These are phyloP conservation scores for Cephalotes varians DNA, from an alignment of 2,888 invertebrate species.

Conservation along the genomic window DNA sequence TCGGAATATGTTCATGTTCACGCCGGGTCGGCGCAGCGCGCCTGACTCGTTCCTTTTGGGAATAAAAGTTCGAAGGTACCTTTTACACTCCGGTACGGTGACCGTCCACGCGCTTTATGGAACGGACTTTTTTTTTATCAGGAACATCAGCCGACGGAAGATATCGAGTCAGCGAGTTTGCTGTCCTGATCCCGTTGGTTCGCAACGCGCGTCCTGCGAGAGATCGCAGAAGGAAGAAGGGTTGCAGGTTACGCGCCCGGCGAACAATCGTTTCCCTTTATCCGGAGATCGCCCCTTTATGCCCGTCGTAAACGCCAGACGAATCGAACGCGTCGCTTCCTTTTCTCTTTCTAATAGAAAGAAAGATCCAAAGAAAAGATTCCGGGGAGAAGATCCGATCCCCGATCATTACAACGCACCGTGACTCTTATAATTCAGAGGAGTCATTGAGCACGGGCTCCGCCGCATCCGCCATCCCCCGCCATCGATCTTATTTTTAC, in stretches of 20 bases:
- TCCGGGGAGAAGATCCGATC: constrained; percentile 18
- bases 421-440: constrained; percentile 43
- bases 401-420: constrained; percentile 35
- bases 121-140: constrained; percentile 52
- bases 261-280: constrained; percentile 47
- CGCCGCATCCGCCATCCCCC: constrained; percentile 1
- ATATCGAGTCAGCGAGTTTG: constrained; percentile 66
- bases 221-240: constrained; percentile 57
- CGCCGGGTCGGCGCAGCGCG: not conserved
- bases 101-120: constrained; percentile 39
- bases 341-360: constrained; percentile 47
- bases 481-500: constrained; percentile 34
- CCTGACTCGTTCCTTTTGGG: constrained; percentile 46
- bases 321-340: constrained; percentile 50
- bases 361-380: constrained; percentile 10
- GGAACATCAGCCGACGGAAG: constrained; percentile 55
- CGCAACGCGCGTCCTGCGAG: constrained; percentile 46
- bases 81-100: constrained; percentile 44
- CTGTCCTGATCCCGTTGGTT: constrained; percentile 29
- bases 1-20: constrained; percentile 52
- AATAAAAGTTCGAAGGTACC: constrained; percentile 66
- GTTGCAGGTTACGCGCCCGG: constrained; percentile 54
- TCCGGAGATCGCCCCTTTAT: constrained; percentile 68
- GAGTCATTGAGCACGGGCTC: constrained; percentile 1
- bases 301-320: constrained; percentile 70